Evolutionary conservation across 2,113 vertebrate species (phyloP).

Genomic region (Ophiodon elongatus): DNA sequence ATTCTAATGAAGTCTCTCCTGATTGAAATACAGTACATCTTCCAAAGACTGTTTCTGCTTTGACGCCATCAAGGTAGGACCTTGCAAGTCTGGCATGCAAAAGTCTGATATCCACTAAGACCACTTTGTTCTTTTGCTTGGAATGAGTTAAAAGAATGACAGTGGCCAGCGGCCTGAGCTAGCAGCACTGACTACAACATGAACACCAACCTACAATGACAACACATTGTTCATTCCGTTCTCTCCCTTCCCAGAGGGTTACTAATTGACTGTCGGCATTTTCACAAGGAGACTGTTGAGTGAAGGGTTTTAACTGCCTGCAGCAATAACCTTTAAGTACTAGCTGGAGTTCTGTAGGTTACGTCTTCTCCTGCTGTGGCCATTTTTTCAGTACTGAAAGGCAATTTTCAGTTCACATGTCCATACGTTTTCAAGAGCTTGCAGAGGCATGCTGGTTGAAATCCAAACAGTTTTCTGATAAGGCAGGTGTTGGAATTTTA

Average conservation of each 20-base stretch:
- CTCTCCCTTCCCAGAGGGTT: not conserved
- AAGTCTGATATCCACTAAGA: not conserved
- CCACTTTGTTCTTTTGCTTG: not conserved
- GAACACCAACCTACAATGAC: not conserved
- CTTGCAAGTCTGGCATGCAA: not conserved
- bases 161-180: too few relatives aligned
- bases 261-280: slow-evolving; percentile 45
- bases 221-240: not conserved
- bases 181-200: not conserved
- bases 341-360: not conserved
- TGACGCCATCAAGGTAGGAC: not conserved
- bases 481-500: slow-evolving; percentile 10
- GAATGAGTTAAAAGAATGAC: not conserved
- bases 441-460: not conserved
- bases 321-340: slow-evolving; percentile 32
- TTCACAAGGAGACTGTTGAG: slow-evolving; percentile 40
- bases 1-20: too few relatives aligned
- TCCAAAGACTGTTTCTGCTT: not conserved
- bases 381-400: not conserved
- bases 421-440: slow-evolving; percentile 6
- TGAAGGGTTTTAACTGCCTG: slow-evolving; percentile 13
- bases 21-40: not conserved
- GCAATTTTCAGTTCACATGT: slow-evolving; percentile 17
- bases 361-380: slow-evolving; percentile 21
- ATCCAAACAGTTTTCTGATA: slow-evolving; percentile 17